Percentiles rank a stretch among this genome's conserved stretches.
Conservation (phyloP, 2,113 vertebrate species). For the Poicephalus meyeri region DNA sequence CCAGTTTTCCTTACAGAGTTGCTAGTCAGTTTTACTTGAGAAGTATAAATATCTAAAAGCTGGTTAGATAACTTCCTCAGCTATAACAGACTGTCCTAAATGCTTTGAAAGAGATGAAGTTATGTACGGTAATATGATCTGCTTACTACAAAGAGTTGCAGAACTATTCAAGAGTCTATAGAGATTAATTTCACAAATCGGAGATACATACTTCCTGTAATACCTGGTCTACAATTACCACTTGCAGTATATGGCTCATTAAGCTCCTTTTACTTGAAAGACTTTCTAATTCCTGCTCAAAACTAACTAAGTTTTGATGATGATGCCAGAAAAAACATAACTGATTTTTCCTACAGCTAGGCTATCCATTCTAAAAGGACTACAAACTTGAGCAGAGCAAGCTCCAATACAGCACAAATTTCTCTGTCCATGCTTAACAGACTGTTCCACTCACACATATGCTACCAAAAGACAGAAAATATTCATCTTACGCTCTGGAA, state of each 20-base stretch:
- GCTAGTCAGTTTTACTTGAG: background rate
- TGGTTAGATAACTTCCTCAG: background rate
- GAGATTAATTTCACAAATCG: background rate
- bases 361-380: background rate
- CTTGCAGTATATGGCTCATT: background rate
- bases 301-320: background rate
- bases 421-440: background rate
- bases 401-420: background rate
- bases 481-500: constrained; percentile 75
- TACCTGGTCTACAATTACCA: background rate
- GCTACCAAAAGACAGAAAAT: background rate
- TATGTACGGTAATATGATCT: background rate
- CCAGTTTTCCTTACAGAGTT: background rate
- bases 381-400: background rate
- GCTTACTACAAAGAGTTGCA: background rate
- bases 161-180: background rate
- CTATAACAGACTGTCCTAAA: background rate
- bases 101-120: background rate
- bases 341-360: background rate
- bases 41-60: background rate
- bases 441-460: background rate
- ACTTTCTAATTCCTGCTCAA: background rate
- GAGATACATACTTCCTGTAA: background rate
- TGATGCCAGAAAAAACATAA: background rate
- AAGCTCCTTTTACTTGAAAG: background rate